Conservation (phyloP, 2,797 vertebrate genomes). For the Adelosebastes latens region DNA sequence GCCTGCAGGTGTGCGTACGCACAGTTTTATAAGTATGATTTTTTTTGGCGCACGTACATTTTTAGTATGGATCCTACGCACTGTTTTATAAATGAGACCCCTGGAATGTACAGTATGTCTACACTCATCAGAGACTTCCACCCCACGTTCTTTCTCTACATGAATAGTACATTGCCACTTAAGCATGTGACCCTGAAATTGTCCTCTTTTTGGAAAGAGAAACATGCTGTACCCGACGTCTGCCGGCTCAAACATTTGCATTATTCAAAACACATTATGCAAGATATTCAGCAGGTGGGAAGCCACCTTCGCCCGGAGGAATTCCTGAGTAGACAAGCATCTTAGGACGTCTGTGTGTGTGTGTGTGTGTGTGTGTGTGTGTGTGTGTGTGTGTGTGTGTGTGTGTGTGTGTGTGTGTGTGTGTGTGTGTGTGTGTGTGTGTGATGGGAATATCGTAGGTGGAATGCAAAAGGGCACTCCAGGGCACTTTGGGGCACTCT, state of each 20-base stretch:
- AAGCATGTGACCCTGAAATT: conserved; percentile 42
- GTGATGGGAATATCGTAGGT: conserved; percentile 14
- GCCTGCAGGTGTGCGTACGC: no score
- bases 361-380: neutral
- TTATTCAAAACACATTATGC: conserved; percentile 65
- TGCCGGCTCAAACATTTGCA: conserved; percentile 42
- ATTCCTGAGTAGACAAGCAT: conserved; percentile 41
- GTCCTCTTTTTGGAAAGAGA: conserved; percentile 41
- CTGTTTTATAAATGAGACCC: neutral
- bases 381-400: neutral
- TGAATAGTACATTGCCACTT: conserved; percentile 42
- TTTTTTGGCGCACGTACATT: no score
- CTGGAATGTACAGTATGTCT: neutral
- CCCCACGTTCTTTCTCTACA: neutral
- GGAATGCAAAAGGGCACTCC: conserved; percentile 40
- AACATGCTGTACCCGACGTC: conserved; percentile 47
- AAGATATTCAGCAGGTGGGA: conserved; percentile 54
- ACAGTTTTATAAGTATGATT: no score
- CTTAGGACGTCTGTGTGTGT: neutral
- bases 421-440: neutral
- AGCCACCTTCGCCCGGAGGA: conserved; percentile 26
- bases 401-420: neutral
- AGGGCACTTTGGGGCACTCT: conserved; percentile 47
- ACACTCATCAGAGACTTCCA: neutral
- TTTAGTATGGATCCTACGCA: no score